Base-by-base conservation (phyloP, 1,140 invertebrate species). In the Scaptomyza montana region DNA sequence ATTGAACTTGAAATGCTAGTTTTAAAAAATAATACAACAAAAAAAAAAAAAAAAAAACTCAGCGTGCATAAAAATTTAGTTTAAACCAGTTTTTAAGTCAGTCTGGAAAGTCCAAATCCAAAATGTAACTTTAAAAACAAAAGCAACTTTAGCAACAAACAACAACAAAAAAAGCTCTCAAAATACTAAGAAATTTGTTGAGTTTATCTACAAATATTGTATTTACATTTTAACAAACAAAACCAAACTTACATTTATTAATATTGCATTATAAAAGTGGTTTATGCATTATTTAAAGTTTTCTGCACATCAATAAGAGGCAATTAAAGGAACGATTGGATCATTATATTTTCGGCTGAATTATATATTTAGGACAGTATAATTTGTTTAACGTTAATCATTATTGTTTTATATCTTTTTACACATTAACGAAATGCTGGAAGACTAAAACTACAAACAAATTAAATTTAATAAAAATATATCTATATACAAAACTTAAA, bases 381-480 rank as follows among this genome's bases (percentile, higher is more conserved):
- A 87, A 81, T 68, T 87, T 86, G 82, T 87, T 81, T 78, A 78
- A 73, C 71, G 56, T 74, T 69, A 80, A 87, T 68, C 16, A 82
- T 84, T 77, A 77, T 85, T 87, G 81, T 86, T 81, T 86, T 73
- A 64, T 74, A 68, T 65, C 53, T 69, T 82, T 87, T 77, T 60
- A 71, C 69, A 78, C 68, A 61, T 57, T 60, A 70, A 78, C 65
- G 41, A 68, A 70, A 78, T 76, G 53, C 74, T 82, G 81, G 82
- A 87, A 67, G 70, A 85, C 65, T 36, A 86, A 68, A 62, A n/a
- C 47, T 69, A 75, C 5, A 78, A 74, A 77, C 61, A 74, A 60
- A 71, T 66, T 61, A 77, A 80, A 69, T 77, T 85, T 81, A 85
- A 81, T 62, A 81, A 86, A 86, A 86, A 86, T 89, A 82, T 81